A percentile compares a stretch with the other conserved stretches of the same genome.
Evolutionary conservation across 2,888 invertebrate genomes (phyloP).

Genomic region (Spicauda simplicius): DNA sequence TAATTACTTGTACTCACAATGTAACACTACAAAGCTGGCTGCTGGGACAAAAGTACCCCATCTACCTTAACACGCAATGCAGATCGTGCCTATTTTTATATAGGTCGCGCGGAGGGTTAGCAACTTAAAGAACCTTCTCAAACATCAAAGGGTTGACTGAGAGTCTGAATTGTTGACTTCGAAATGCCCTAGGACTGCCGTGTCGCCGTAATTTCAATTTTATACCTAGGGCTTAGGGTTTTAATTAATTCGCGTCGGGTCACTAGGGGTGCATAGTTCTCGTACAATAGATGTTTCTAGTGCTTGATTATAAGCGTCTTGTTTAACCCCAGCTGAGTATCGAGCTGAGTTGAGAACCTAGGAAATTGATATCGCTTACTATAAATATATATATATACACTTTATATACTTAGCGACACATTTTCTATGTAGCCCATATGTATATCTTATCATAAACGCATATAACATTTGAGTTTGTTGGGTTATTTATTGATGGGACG

Average conservation of each 20-base stretch:
- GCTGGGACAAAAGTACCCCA: not conserved
- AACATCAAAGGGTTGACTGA: slow-evolving; percentile 34
- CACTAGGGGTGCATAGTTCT: slow-evolving; percentile 19
- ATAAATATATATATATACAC: not conserved
- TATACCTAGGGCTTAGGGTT: slow-evolving; percentile 20
- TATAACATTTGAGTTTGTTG: no score
- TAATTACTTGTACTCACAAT: no score
- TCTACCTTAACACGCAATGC: slow-evolving; percentile 9
- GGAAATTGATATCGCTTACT: slow-evolving; percentile 2
- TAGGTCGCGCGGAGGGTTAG: slow-evolving; percentile 30
- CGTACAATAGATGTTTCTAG: slow-evolving; percentile 30
- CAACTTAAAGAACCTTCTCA: slow-evolving; percentile 31
- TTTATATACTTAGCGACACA: no score
- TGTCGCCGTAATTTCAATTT: slow-evolving; percentile 12
- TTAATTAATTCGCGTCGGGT: not conserved
- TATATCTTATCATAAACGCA: no score
- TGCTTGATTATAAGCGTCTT: slow-evolving; percentile 23
- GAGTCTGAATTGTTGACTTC: slow-evolving; percentile 30
- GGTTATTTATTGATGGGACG: no score
- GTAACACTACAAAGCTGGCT: no score
- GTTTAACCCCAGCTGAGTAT: slow-evolving; percentile 23
- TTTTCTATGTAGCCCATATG: no score
- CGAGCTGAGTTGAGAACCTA: slow-evolving; percentile 7
- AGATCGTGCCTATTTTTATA: slow-evolving; percentile 20
- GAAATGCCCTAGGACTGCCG: slow-evolving; percentile 22